phyloP scores from a whole-genome alignment of 2,888 invertebrate genomes.

The Phasia obesa region DNA sequence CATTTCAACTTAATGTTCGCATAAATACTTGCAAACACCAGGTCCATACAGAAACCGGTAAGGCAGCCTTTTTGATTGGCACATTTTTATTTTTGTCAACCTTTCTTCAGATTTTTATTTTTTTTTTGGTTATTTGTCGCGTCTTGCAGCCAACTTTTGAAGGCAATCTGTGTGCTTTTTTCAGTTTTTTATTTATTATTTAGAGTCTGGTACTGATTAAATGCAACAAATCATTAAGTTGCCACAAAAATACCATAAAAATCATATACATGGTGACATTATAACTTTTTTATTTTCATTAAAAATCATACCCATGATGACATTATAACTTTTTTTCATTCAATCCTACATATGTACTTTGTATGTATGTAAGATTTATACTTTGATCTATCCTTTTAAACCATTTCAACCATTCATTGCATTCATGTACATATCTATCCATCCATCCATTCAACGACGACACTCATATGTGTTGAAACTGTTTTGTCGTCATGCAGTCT shows the following conservation, averaged over 20 bases:
- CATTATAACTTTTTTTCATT: conserved; percentile 27
- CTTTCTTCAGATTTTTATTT: conserved; percentile 22
- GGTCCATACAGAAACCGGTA: conserved; percentile 5
- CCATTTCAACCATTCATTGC: conserved; percentile 19
- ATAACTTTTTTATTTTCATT: conserved; percentile 14
- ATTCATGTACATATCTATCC: conserved; percentile 24
- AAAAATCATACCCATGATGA: conserved; percentile 39
- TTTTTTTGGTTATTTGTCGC: conserved; percentile 13
- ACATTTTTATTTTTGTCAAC: conserved; percentile 51
- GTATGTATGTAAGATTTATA: too few species aligned
- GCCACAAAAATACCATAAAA: conserved; percentile 34
- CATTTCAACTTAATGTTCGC: not conserved
- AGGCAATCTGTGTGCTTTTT: conserved; percentile 28
- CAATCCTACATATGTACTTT: conserved; percentile 58
- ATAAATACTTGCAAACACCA: not conserved
- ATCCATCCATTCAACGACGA: too few species aligned
- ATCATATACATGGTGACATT: conserved; percentile 42
- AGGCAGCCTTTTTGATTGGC: conserved; percentile 37
- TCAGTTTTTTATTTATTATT: conserved; percentile 17
- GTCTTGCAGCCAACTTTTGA: conserved; percentile 26
- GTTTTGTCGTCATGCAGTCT: conserved; percentile 67
- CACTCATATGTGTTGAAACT: conserved; percentile 51
- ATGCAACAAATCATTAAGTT: conserved; percentile 58
- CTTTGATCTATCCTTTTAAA: conserved; percentile 58
- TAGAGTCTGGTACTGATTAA: conserved; percentile 42